Conservation (phyloP, 1,140 invertebrate species). For the Macrosteles quadrilineatus region DNA sequence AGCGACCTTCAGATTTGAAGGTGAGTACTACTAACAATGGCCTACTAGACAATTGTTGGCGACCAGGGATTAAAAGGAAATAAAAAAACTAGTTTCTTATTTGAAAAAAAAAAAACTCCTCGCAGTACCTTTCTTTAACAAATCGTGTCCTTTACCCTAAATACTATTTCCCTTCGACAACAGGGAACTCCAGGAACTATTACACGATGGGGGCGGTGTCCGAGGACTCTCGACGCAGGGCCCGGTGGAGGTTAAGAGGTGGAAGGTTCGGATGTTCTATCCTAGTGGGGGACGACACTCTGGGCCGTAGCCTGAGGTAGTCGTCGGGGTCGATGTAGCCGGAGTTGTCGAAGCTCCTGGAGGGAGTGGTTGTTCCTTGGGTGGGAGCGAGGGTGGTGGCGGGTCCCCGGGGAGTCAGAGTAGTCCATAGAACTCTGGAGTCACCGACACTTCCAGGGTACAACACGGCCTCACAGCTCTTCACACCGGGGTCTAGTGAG, state of each 20-base stretch:
- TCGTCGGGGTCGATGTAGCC: constrained; percentile 74
- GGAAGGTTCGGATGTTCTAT: constrained; percentile 79
- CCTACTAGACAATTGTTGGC: no score
- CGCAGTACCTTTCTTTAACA: no score
- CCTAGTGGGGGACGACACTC: constrained; percentile 74
- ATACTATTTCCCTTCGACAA: no score
- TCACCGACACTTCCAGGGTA: constrained; percentile 57
- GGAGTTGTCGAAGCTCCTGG: constrained; percentile 65
- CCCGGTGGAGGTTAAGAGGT: constrained; percentile 69
- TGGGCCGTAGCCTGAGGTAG: constrained; percentile 53
- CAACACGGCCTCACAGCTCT: constrained; percentile 54
- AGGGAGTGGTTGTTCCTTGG: constrained; percentile 19
- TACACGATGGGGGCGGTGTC: constrained; percentile 27
- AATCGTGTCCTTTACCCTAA: no score
- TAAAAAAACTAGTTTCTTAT: no score
- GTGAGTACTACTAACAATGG: no score
- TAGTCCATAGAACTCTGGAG: constrained; percentile 78
- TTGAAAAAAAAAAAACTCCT: no score
- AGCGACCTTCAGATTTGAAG: no score
- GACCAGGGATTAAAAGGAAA: no score
- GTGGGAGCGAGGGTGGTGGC: constrained; percentile 50
- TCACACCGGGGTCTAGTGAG: constrained; percentile 32
- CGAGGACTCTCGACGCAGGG: constrained; percentile 17
- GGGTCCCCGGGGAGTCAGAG: constrained; percentile 76
- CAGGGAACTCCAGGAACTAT: no score